phyloP scores from a whole-genome alignment of 1,140 invertebrate species.

The Dinoponera quadriceps region DNA sequence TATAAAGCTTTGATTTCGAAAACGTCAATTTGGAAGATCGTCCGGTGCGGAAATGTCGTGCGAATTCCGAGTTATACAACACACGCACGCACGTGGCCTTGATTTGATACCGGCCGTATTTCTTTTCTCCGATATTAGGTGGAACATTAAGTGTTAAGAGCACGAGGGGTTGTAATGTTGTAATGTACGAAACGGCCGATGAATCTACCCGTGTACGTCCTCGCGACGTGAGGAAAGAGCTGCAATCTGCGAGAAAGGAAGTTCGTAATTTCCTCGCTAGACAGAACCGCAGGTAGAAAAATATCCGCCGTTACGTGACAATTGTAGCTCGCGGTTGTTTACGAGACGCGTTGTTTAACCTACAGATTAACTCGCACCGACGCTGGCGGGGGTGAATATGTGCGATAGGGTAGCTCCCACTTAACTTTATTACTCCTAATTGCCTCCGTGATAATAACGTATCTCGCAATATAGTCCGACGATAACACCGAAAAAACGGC shows the following conservation, averaged over 20 bases:
- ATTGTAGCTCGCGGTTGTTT: slow-evolving; percentile 33
- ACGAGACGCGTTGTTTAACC: slow-evolving; percentile 38
- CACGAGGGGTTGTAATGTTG: neutral
- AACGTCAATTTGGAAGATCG: too few relatives aligned
- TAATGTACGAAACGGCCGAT: slow-evolving; percentile 10
- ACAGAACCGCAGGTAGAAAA: slow-evolving; percentile 34
- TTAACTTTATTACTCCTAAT: slow-evolving; percentile 24
- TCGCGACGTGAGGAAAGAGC: neutral
- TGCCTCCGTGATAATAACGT: neutral
- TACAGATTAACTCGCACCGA: slow-evolving; percentile 26
- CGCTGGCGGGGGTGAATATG: neutral
- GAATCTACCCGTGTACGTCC: slow-evolving; percentile 13
- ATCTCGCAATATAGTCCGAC: too few relatives aligned
- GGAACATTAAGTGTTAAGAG: neutral
- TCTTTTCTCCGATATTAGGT: neutral
- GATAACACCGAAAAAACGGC: neutral
- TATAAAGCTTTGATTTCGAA: too few relatives aligned
- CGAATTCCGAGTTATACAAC: too few relatives aligned
- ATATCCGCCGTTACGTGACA: slow-evolving; percentile 20
- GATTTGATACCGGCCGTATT: too few relatives aligned
- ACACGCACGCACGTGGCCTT: too few relatives aligned
- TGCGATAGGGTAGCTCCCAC: neutral
- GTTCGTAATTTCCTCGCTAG: slow-evolving; percentile 22
- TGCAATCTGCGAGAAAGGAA: slow-evolving; percentile 24
- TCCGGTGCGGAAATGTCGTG: too few relatives aligned